Percentiles rank a stretch among this genome's conserved stretches.
These are phyloP conservation scores for Heliopora coerulea DNA, from an alignment of 92 coral and sea anemone species.

Conservation along the genomic window DNA sequence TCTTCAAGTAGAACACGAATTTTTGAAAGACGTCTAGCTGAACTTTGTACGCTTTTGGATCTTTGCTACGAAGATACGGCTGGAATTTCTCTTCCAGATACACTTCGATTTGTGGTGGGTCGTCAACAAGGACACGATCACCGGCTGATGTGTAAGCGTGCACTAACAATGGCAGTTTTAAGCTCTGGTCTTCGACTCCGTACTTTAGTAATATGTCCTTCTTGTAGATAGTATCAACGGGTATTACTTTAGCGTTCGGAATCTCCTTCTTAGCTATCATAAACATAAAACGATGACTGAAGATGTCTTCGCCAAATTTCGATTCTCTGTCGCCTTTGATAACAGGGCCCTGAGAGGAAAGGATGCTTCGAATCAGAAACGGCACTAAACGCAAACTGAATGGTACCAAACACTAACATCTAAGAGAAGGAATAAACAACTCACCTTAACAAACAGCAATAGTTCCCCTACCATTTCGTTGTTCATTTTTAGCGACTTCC, in stretches of 20 bases:
- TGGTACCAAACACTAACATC: background rate
- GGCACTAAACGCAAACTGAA: background rate
- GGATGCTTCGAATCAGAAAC: constrained; percentile 7
- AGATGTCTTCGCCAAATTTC: constrained; percentile 65
- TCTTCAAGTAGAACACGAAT: constrained; percentile 56
- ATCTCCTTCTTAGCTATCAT: constrained; percentile 65
- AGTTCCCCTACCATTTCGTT: constrained; percentile 47
- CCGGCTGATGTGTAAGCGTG: constrained; percentile 25
- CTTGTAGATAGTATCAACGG: constrained; percentile 58
- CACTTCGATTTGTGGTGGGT: constrained; percentile 57
- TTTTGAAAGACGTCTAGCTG: constrained; percentile 57
- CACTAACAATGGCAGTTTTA: constrained; percentile 20
- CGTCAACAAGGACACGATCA: constrained; percentile 31
- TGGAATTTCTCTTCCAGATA: constrained; percentile 58
- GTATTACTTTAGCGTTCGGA: constrained; percentile 52
- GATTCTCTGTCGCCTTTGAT: constrained; percentile 34
- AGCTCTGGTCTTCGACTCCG: constrained; percentile 36
- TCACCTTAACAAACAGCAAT: constrained; percentile 59
- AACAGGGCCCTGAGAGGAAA: constrained; percentile 4
- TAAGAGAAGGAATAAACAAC: background rate
- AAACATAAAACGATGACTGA: constrained; percentile 83
- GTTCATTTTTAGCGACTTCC: constrained; percentile 20
- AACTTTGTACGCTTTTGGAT: constrained; percentile 52
- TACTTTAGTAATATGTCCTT: constrained; percentile 53
- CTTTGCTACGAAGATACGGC: constrained; percentile 48